These are phyloP conservation scores for Mesorhabditis spiculigera DNA, from an alignment of 2,888 invertebrate species.

Conservation along the genomic window DNA sequence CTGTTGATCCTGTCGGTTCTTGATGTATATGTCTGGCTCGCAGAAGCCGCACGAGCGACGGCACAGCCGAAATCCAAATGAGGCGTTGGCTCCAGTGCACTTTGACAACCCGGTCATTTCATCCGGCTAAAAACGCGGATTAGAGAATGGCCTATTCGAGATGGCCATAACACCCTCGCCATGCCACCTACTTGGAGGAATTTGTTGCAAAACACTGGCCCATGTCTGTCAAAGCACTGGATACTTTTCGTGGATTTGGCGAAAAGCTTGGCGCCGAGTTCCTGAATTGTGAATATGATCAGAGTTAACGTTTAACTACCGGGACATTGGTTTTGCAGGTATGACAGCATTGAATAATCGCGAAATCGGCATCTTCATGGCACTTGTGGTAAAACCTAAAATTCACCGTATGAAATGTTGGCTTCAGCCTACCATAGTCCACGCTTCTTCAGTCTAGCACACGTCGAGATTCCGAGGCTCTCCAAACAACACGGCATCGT, in stretches of 20 bases:
- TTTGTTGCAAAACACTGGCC: background rate
- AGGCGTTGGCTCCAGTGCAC: background rate
- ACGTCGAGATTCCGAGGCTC: slow-evolving; percentile 2
- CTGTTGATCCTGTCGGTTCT: background rate
- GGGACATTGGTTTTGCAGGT: slow-evolving; percentile 1
- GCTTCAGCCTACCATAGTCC: background rate
- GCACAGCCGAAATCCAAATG: slow-evolving; percentile 2
- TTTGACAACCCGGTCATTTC: background rate
- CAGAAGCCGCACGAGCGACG: background rate
- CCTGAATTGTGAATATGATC: background rate
- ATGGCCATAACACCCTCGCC: background rate
- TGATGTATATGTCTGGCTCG: background rate
- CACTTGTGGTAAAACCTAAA: slow-evolving; percentile 5
- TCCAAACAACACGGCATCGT: background rate
- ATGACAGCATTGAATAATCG: slow-evolving; percentile 6
- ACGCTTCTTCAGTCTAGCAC: background rate
- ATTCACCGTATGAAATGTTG: background rate
- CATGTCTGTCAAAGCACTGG: slow-evolving; percentile 1
- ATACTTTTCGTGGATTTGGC: background rate
- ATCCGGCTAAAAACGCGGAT: background rate
- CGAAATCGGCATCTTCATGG: slow-evolving; percentile 6
- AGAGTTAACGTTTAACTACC: background rate
- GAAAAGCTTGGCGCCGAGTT: slow-evolving; percentile 1
- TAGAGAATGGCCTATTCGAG: background rate
- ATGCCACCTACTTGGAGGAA: background rate